Base-by-base conservation (phyloP, 2,113 vertebrate genomes). In the Himantopus leucocephalus region DNA sequence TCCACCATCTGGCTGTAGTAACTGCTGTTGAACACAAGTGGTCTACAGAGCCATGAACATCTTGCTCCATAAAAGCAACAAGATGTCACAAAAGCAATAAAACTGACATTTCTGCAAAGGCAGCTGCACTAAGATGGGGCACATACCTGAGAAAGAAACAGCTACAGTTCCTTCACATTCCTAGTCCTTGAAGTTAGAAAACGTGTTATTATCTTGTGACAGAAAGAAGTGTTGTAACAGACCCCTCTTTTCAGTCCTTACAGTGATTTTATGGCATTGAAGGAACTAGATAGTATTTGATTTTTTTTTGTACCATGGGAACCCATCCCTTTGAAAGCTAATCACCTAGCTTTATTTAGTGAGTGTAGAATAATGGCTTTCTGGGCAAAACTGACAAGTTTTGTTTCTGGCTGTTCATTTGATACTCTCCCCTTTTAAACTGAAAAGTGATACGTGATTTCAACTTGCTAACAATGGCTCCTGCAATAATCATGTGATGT, bases 341-440 rank as follows among this genome's bases (percentile, higher is more conserved):
- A 93, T 91, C 77, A 90, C 60, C 81, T 75, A 30, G 12, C 94
- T 97, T 94, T 95, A 94, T 93, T 98, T 82, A 85, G 74, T 79
- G 48, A 91, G 27, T 66, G 72, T 24, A 94, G 68, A 97, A 97
- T 88, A 98, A 97, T 91, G 81, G 78, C 85, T 97, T 97, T 96
- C 92, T 96, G 96, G 95, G 90, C 92, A 96, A 94, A 97, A 94
- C 86, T 95, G 97, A 97, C 97, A 98, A 96, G 96, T 96, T 96
- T 98, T 92, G 55, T 98, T 97, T 97, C 96, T 98, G 89, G 85
- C 95, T 96, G 96, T 98, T 97, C 97, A 98, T 97, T 96, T 97
- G 98, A 98, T 98, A 98, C 96, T 48, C 91, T 30, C 41, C 60
- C 47, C 71, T 89, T 98, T 98, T 96, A 97, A 97, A 96, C 66